Percentiles rank a stretch among this genome's conserved stretches.
Evolutionary conservation across 2,797 vertebrate genomes (phyloP).

Genomic region (Cuniculus paca): DNA sequence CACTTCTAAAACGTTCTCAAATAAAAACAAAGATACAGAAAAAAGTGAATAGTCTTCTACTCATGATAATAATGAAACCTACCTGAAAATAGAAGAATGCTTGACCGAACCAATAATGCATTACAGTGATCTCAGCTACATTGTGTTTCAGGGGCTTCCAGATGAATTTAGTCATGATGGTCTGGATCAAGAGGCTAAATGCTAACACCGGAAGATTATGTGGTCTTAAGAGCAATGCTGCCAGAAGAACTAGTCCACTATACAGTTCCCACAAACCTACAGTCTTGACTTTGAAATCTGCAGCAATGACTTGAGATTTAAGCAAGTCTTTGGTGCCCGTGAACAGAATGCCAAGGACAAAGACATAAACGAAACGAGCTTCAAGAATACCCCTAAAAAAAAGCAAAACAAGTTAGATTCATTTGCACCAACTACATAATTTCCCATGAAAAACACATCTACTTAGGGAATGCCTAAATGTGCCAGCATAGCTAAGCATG

Average conservation of each 20-base stretch:
- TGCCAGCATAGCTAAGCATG: background rate
- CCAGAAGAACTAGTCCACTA: conserved; percentile 94
- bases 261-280: conserved; percentile 96
- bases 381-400: conserved; percentile 94
- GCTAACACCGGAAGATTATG: conserved; percentile 96
- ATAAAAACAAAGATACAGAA: background rate
- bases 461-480: background rate
- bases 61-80: conserved; percentile 32
- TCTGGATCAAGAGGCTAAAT: conserved; percentile 94
- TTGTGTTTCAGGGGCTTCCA: conserved; percentile 95
- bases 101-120: conserved; percentile 99
- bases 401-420: conserved; percentile 43
- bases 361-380: conserved; percentile 97
- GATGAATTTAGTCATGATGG: conserved; percentile 93
- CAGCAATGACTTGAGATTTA: conserved; percentile 92
- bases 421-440: conserved; percentile 7
- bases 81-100: conserved; percentile 97
- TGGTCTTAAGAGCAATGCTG: conserved; percentile 93
- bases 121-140: conserved; percentile 94
- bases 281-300: conserved; percentile 89
- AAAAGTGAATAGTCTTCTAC: background rate
- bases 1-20: background rate
- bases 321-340: conserved; percentile 95
- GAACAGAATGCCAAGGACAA: conserved; percentile 97
- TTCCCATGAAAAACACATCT: background rate